Percentiles rank a stretch among this genome's conserved stretches.
These are phyloP conservation scores for Pseudorasbora parva DNA, from an alignment of 2,113 vertebrate species.

Conservation along the genomic window DNA sequence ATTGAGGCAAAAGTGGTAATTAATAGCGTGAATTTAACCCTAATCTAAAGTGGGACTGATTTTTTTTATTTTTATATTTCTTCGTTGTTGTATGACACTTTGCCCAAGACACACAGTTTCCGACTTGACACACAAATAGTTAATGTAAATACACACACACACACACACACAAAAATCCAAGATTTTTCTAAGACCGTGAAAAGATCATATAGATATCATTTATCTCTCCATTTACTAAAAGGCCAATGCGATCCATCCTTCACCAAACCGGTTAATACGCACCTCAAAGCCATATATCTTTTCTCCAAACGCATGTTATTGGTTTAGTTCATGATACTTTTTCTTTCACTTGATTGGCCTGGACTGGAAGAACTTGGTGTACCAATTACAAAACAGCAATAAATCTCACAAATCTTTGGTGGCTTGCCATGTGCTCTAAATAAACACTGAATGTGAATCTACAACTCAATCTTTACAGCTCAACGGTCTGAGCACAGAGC, in stretches of 20 bases:
- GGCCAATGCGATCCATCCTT: not conserved
- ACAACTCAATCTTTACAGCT: conserved; percentile 24
- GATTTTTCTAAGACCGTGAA: not conserved
- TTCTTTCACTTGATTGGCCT: conserved; percentile 9
- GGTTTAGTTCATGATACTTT: not conserved
- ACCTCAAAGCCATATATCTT: not conserved
- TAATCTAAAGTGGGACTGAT: too few relatives aligned
- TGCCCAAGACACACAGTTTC: not conserved
- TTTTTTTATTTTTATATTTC: not conserved
- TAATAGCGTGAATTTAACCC: too few relatives aligned
- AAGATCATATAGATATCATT: not conserved
- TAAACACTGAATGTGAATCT: conserved; percentile 18
- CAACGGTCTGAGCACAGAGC: conserved; percentile 26
- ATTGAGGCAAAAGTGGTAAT: too few relatives aligned
- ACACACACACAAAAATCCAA: not conserved
- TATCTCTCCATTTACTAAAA: not conserved
- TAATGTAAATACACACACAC: not conserved
- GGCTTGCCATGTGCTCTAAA: conserved; percentile 13
- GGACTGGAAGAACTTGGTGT: conserved; percentile 1
- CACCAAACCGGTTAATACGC: not conserved
- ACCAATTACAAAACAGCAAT: conserved; percentile 27
- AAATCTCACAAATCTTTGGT: conserved; percentile 24
- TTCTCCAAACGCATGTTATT: not conserved
- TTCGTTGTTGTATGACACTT: not conserved
- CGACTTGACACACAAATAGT: not conserved